Evolutionary conservation across 1,140 invertebrate genomes (phyloP).

Genomic region (Drosophila asahinai): DNA sequence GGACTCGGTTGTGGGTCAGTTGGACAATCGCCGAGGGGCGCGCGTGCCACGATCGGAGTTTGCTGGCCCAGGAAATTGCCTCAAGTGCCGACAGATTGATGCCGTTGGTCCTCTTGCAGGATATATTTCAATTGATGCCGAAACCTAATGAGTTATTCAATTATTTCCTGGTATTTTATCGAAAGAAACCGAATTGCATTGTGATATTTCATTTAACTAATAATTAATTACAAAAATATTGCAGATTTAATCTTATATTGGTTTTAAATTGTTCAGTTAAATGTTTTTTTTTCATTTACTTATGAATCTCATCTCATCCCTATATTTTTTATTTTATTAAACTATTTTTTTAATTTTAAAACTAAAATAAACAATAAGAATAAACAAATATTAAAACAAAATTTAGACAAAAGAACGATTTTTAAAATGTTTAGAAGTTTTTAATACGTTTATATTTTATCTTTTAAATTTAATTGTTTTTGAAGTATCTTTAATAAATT

Average conservation of each 20-base stretch:
- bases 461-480: no score
- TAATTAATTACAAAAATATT: no score
- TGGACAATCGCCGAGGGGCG: conserved; percentile 44
- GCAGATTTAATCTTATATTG: no score
- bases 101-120: not conserved
- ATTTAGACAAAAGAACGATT: not conserved
- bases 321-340: no score
- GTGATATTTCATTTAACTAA: no score
- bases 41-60: conserved; percentile 51
- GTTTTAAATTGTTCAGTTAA: no score
- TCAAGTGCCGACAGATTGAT: conserved; percentile 47
- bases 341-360: not conserved
- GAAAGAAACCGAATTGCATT: not conserved
- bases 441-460: no score
- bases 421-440: no score
- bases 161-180: not conserved
- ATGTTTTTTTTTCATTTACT: no score
- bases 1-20: conserved; percentile 45
- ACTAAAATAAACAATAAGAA: no score
- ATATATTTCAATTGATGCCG: conserved; percentile 19
- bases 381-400: not conserved
- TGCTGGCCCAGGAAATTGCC: conserved; percentile 22
- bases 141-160: not conserved
- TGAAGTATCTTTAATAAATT: no score
- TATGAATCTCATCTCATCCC: no score